Evolutionary conservation across 2,797 vertebrate genomes (phyloP).

Genomic region (Gobionotothen gibberifrons): DNA sequence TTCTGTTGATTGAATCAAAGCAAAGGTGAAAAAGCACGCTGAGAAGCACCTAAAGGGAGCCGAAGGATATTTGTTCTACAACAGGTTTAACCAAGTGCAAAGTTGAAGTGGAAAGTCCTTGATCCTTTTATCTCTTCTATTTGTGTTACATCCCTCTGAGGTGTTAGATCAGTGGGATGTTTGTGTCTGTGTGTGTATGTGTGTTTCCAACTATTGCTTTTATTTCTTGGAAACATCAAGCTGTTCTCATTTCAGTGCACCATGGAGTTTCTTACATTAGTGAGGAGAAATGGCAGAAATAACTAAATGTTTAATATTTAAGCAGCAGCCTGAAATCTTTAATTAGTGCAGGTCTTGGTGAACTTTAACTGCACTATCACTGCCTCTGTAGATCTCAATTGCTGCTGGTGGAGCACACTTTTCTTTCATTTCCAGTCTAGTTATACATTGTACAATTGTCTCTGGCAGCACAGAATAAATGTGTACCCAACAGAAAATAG

Average conservation of each 20-base stretch:
- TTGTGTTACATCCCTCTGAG: constrained; percentile 2
- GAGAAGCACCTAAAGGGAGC: constrained; percentile 13
- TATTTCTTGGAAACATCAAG: background rate
- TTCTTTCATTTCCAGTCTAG: background rate
- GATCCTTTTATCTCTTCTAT: constrained; percentile 31
- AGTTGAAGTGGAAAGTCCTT: constrained; percentile 24
- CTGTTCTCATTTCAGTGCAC: background rate
- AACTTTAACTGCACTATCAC: constrained; percentile 1
- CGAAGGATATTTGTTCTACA: constrained; percentile 17
- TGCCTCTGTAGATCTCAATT: background rate
- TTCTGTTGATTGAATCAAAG: constrained; percentile 54
- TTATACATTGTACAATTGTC: background rate
- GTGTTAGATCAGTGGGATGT: constrained; percentile 2
- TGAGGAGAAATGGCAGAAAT: background rate
- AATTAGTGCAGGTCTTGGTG: background rate
- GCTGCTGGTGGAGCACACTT: constrained; percentile 1
- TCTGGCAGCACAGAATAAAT: constrained; percentile 11
- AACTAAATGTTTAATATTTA: constrained; percentile 3
- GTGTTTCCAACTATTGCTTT: background rate
- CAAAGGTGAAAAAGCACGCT: background rate
- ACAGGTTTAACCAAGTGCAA: constrained; percentile 30
- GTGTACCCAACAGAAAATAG: background rate
- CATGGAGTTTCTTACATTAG: background rate
- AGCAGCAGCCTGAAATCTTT: background rate
- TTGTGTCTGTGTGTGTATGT: background rate